Base-by-base conservation (phyloP, 2,113 vertebrate genomes). In the Neogale vison region DNA sequence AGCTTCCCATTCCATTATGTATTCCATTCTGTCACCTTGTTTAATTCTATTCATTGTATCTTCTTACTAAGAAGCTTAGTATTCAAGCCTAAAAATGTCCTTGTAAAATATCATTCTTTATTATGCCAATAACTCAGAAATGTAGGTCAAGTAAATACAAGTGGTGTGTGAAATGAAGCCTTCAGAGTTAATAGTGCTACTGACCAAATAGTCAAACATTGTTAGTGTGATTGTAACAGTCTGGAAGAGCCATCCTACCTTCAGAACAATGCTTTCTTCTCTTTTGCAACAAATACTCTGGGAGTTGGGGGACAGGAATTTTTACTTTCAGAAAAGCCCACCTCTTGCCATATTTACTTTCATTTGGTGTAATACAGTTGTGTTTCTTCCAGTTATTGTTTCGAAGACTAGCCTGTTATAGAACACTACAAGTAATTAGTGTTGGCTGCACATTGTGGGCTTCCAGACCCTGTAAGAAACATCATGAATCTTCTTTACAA, bases 71-170 rank as follows among this genome's bases (percentile, higher is more conserved):
- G 69, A 90, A 77, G 84, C 92, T 96, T 93, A 89, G 69, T 95
- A 93, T 84, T 93, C 34, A 7, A 95, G 83, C 26, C 47, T 97
- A 77, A 87, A 95, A 97, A 88, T 24, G 52, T 92, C 59, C 55
- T 97, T 4, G 0, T 96, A 90, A 96, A 96, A 95, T 90, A 95
- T 69, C 65, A 71, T 90, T 95, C 42, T 92, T 97, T 95, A 96
- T 94, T 97, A 97, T 76, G 23, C 69, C 92, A 97, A 17, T 93
- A 97, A 95, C 63, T 97, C 92, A 90, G 86, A 93, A 93, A 97
- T 90, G 76, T 93, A 97, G 92, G 93, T 84, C 92, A 96, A 81
- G 45, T 83, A 97, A 97, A 97, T 96, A 93, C 26, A 96, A 95
- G 89, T 55, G 42, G 57, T 89, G 59, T 95, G 91, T 85, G 89